Evolutionary conservation across 2,113 vertebrate species (phyloP), one percentile per base, ranked within the genome.

Genomic region (Antennarius striatus): DNA sequence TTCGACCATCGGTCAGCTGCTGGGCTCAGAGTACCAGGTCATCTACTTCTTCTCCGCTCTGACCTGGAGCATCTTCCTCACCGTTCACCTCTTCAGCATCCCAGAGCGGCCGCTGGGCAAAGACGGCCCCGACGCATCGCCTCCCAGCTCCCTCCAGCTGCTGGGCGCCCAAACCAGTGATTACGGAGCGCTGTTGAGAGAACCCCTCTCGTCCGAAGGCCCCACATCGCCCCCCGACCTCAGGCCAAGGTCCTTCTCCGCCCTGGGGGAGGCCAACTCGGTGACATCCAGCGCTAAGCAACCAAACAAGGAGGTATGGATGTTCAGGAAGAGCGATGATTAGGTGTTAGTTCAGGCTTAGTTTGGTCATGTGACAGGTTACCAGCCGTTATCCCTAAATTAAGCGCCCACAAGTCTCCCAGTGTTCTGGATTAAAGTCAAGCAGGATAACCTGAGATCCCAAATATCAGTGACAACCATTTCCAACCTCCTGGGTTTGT

Each of bases 1-100:
- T 29, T 94, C 96, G 2, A 11, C 88, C 0, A 68, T 98, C 46
- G 96, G 95, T 66, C 85, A 81, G 66, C 49, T 93, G 47, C 86
- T 98, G 83, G 92, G 93, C 47, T 95, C 96, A 0, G 98, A 99
- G 86, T 99, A 96, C 91, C 98, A 99, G 74, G 95, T 99, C 90
- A 99, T 99, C 89, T 99, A 91, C 87, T 93, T 96, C 83, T 96
- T 98, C 77, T 93, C 95, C 0, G 90, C 94, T 0, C 59, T 95
- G 46, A 94, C 95, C 71, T 94, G 97, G 91, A 72, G 81, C 6
- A 45, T 94, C 65, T 94, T 96, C 73, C 91, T 98, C 63, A 85
- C 71, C 0, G 4, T 96, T 43, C 97, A 99, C 62, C 92, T 99
- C 76, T 94, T 91, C 87, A 99, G 98, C 58, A 98, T 99, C 75